A percentile compares a stretch with the other conserved stretches of the same genome.
phyloP scores from a whole-genome alignment of 1,140 invertebrate genomes.

The Radopholus similis region DNA sequence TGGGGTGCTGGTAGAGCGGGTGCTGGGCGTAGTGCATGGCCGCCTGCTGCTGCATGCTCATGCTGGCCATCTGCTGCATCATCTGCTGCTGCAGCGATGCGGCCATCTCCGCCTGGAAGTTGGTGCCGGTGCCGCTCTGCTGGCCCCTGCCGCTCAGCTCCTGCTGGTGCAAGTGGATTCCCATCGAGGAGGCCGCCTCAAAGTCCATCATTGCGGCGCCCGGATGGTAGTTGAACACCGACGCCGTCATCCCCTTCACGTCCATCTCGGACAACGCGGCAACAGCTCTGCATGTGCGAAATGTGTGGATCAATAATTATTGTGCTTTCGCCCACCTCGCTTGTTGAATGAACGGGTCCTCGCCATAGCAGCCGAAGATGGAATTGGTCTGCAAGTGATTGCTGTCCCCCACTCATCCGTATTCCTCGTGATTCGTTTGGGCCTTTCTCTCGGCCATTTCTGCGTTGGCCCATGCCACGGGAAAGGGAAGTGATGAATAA shows the following conservation, averaged over 20 bases:
- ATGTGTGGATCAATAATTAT: neutral
- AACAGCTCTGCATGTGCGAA: neutral
- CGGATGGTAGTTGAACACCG: neutral
- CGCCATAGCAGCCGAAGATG: neutral
- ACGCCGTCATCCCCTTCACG: neutral
- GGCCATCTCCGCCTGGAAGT: neutral
- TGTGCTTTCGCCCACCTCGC: neutral
- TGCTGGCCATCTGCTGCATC: neutral
- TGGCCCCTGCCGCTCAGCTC: neutral
- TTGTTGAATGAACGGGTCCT: neutral
- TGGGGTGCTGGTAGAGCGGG: neutral
- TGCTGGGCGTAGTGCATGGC: neutral
- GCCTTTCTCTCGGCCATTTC: neutral
- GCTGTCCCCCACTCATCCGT: too few species aligned
- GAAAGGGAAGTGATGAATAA: neutral
- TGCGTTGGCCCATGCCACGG: neutral
- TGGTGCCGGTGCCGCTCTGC: neutral
- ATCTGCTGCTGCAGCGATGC: neutral
- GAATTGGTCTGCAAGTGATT: neutral
- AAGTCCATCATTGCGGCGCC: neutral
- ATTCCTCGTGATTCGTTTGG: neutral
- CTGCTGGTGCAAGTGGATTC: neutral
- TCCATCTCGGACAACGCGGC: constrained; percentile 1
- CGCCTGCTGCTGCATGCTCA: neutral
- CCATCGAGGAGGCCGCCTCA: neutral